Conservation (phyloP, 2,888 invertebrate species). For the Agonopterix subpropinquella region DNA sequence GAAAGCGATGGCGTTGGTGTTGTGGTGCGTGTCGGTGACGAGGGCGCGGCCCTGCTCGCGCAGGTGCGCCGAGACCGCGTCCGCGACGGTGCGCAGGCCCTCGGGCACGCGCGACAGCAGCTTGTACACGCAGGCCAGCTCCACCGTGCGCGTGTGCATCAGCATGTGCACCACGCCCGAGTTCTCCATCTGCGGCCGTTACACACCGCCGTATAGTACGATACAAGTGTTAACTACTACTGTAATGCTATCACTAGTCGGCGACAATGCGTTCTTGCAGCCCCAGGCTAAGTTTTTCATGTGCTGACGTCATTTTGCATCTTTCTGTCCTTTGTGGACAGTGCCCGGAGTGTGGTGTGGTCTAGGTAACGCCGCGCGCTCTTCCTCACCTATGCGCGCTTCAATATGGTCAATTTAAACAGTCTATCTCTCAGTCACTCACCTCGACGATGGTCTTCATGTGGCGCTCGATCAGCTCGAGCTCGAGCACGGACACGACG, state of each 20-base stretch:
- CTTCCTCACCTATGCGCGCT: conserved; percentile 97
- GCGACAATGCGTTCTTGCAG: too few species aligned
- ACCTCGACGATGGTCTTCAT: conserved; percentile 87
- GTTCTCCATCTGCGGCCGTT: conserved; percentile 91
- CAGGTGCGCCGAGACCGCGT: conserved; percentile 95
- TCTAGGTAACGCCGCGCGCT: conserved; percentile 98
- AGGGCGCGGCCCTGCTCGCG: conserved; percentile 96
- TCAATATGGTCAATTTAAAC: too few species aligned
- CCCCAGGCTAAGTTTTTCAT: too few species aligned
- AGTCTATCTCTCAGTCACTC: conserved; percentile 81
- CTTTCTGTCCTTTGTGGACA: background rate
- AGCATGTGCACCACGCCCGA: conserved; percentile 99
- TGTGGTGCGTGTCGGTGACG: conserved; percentile 94
- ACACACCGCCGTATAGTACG: too few species aligned
- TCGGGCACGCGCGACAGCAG: conserved; percentile 93
- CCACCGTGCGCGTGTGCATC: conserved; percentile 96
- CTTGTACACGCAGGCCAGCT: conserved; percentile 98
- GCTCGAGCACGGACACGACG: conserved; percentile 97
- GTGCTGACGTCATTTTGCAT: too few species aligned
- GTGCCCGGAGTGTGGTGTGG: conserved; percentile 74
- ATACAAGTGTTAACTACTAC: too few species aligned
- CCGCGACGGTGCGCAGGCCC: conserved; percentile 96
- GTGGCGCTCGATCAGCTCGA: conserved; percentile 98
- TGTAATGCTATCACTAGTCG: too few species aligned
- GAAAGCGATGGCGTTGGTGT: conserved; percentile 94